Base-by-base conservation (phyloP, 2,888 invertebrate species). In the Siphlonurus alternatus region DNA sequence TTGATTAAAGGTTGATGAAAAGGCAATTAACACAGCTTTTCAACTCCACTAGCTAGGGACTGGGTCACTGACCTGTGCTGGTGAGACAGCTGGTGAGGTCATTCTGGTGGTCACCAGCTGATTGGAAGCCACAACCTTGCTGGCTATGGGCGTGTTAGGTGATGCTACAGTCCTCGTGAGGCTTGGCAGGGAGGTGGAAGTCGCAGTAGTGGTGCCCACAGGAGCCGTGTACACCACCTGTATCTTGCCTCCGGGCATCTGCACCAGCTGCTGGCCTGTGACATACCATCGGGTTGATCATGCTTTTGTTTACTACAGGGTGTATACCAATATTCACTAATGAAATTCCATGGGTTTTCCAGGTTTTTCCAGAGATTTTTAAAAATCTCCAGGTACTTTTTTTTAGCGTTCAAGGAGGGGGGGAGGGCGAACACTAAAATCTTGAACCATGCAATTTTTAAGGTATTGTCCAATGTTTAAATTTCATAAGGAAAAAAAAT, bases 161-260 rank as follows among this genome's bases (percentile, higher is more conserved):
- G n/a, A n/a, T n/a, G n/a, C n/a, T 61, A 72, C 66, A 64, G 38
- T 38, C 15, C 38, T 38, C 15, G 38, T 38, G 15, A 38, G 38
- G 15, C 7, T 10, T 38, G 19, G 25, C 54, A 2, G 69, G 67
- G 7, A 69, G 66, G 67, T 19, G 67, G 59, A 3, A 1, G 66
- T 64, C 23, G 72, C 72, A 23, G 71, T 71, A 2, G 66, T 24
- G 65, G 65, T 66, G 66, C 63, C 7, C 66, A 38, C 18, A 63
- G 66, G 59, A 59, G 62, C 20, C 61, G 62, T 56, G 56, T 56
- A 56, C 5, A 56, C 22, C 19, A 56, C 56, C 56, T 95, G 94
- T 23, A 95, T 77, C 74, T 93, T 92, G 0, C 96, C 96, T 75
- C 96, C 95, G 0, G 94, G 88, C 83, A 93, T 87, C 74, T 94